Evolutionary conservation across 2,113 vertebrate genomes (phyloP), one percentile per base, ranked within the genome.

Genomic region (Phalacrocorax aristotelis): DNA sequence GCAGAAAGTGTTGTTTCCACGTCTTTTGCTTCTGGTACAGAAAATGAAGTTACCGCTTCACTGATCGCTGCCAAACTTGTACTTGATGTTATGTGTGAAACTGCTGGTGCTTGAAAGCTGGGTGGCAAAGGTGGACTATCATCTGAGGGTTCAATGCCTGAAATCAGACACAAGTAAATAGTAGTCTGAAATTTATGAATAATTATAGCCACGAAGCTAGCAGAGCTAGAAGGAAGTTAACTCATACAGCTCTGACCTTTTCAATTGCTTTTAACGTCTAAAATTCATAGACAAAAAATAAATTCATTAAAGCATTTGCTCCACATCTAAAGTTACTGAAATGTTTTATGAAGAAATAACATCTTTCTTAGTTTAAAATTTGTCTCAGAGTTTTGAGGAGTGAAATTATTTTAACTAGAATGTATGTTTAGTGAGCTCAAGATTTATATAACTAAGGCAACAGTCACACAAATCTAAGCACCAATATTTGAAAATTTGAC

Each of bases 121-220:
- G 83, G 48, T 42, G 66, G 22, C 27, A 66, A 90, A 82, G 65
- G 19, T 27, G 30, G 94, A 48, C 95, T 91, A 55, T 78, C 88
- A 58, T 96, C 95, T 75, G 97, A 90, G 55, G 97, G 95, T 87
- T 98, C 98, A 97, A 99, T 98, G 94, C 99, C 99, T 99, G 97
- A 97, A 97, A 90, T 14, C 30, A 96, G 38, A 95, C 21, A 96
- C 96, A 96, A 81, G 94, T 81, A 62, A 75, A 60, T 5, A 72
- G 19, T 68, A 71, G 14, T 26, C 65, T 89, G 60, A 84, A 70
- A 83, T 66, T 38, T 11, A 19, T 13, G 10, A 69, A 68, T 40
- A 85, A 62, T 22, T 71, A 54, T 2, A 87, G 22, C 25, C 36
- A 78, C 18, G 34, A 55, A 84, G 34, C 14, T 42, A 84, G 17